A percentile compares a stretch with the other conserved stretches of the same genome.
Evolutionary conservation across 2,888 invertebrate genomes (phyloP).

Genomic region (Aleiodes leptofemur): DNA sequence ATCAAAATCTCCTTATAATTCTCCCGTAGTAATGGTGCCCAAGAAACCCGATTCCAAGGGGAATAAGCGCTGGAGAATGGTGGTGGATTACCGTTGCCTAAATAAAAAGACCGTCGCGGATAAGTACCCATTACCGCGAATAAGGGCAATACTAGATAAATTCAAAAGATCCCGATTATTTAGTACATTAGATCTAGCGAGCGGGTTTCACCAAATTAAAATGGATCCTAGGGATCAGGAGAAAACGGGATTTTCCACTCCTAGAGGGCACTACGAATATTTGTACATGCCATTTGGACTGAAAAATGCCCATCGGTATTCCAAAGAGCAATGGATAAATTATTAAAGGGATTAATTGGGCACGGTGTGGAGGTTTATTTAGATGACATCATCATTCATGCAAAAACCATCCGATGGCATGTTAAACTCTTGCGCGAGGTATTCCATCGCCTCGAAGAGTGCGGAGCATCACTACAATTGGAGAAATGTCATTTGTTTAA

Average conservation of each 20-base stretch:
- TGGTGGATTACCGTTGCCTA: slow-evolving; percentile 55
- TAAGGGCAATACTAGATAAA: slow-evolving; percentile 40
- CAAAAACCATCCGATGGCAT: not conserved
- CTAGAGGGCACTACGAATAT: slow-evolving; percentile 58
- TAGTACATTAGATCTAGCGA: slow-evolving; percentile 45
- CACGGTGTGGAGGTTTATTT: slow-evolving; percentile 1
- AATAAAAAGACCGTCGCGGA: slow-evolving; percentile 54
- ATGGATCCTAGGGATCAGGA: slow-evolving; percentile 44
- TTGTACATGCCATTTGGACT: slow-evolving; percentile 61
- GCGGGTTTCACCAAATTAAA: slow-evolving; percentile 49
- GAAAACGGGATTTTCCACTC: slow-evolving; percentile 58
- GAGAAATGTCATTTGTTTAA: slow-evolving; percentile 25
- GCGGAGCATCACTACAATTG: not conserved
- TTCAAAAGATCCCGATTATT: slow-evolving; percentile 45
- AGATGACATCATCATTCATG: slow-evolving; percentile 20
- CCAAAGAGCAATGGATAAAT: slow-evolving; percentile 23
- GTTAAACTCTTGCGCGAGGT: not conserved
- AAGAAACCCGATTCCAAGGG: slow-evolving; percentile 54
- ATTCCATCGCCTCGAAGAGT: not conserved
- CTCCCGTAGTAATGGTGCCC: slow-evolving; percentile 46
- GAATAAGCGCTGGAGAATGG: slow-evolving; percentile 50
- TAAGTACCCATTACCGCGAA: slow-evolving; percentile 15
- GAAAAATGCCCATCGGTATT: slow-evolving; percentile 34
- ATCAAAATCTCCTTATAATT: slow-evolving; percentile 41
- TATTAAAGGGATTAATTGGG: slow-evolving; percentile 9